These are phyloP conservation scores for Hyperoplus immaculatus DNA, from an alignment of 2,797 vertebrate genomes.

Conservation along the genomic window DNA sequence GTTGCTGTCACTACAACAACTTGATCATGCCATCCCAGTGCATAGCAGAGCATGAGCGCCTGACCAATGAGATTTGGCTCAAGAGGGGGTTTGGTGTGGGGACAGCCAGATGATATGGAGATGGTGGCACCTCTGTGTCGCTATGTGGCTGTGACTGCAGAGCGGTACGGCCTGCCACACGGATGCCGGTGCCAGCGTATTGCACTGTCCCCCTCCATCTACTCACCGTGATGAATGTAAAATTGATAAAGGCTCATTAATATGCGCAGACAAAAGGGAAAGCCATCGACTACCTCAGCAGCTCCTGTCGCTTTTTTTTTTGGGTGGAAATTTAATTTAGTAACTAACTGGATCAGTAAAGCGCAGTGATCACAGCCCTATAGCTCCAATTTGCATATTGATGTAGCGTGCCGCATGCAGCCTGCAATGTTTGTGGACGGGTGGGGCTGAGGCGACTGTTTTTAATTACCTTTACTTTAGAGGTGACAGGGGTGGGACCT, in stretches of 20 bases:
- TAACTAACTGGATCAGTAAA: conserved; percentile 84
- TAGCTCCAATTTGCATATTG: conserved; percentile 85
- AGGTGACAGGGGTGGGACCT: conserved; percentile 48
- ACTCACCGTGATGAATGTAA: conserved; percentile 80
- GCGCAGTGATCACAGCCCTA: conserved; percentile 71
- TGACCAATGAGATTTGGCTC: conserved; percentile 30
- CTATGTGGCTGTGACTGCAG: conserved; percentile 47
- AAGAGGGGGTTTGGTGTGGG: background rate
- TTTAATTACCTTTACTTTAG: conserved; percentile 79
- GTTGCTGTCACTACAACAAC: conserved; percentile 72
- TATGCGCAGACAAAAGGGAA: conserved; percentile 73
- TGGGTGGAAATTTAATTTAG: conserved; percentile 82
- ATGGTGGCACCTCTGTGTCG: conserved; percentile 48
- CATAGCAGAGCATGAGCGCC: conserved; percentile 15
- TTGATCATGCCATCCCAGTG: conserved; percentile 41
- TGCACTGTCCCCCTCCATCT: conserved; percentile 23
- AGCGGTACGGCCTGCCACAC: conserved; percentile 43
- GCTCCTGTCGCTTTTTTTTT: conserved; percentile 76
- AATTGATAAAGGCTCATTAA: conserved; percentile 85
- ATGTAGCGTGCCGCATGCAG: conserved; percentile 72
- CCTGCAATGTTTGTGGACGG: conserved; percentile 71
- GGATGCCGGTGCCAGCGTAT: conserved; percentile 34
- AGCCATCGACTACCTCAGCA: conserved; percentile 81
- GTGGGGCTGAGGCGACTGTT: conserved; percentile 66
- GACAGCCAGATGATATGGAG: conserved; percentile 43